Base-by-base conservation (phyloP, 2,888 invertebrate species). In the Erpobdella octoculata region DNA sequence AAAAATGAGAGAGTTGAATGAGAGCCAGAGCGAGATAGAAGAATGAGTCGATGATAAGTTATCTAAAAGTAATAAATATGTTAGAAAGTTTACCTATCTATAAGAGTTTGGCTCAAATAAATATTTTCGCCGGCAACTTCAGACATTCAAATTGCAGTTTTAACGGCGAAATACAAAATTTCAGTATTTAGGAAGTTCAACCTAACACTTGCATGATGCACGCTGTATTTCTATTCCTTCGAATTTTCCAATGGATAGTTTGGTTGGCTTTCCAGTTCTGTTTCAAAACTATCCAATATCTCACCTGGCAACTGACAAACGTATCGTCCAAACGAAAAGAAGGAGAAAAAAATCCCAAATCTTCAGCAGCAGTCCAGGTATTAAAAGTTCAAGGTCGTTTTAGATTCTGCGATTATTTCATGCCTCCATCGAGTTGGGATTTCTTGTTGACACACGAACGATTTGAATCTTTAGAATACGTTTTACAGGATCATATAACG, bases 401-500 rank as follows among this genome's bases (percentile, higher is more conserved):
- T 70, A 74, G 72, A 48, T 73, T 70, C 25, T 75, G 75, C 37
- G 37, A 66, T n/a, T 48, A 73, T 38, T 33, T 72, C 15, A 31
- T 58, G 12, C 62, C 59, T 0, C 65, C 72, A 21, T 41, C 61
- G 21, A 25, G 18, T 12, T 70, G 64, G 36, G 72, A 74, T 48
- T 74, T 74, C 61, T 28, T 74, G 9, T 58, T 72, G 31, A 65
- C 36, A 3, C 74, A 74, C 53, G 33, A 71, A 31, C 31, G 73
- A 0, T 74, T 73, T 41, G 72, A 72, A 33, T 31, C 70, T 58
- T 72, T 71, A 0, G 72, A 70, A 31, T 33, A 65, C n/a, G 72
- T 74, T 38, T 67, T 74, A 6, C 48, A 65, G 25, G 72, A 74
- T 9, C 65, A 73, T 59, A 62, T 74, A 21, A 70, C 74, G 8